phyloP scores from a whole-genome alignment of 2,797 vertebrate genomes.

The Chaunax sp. region DNA sequence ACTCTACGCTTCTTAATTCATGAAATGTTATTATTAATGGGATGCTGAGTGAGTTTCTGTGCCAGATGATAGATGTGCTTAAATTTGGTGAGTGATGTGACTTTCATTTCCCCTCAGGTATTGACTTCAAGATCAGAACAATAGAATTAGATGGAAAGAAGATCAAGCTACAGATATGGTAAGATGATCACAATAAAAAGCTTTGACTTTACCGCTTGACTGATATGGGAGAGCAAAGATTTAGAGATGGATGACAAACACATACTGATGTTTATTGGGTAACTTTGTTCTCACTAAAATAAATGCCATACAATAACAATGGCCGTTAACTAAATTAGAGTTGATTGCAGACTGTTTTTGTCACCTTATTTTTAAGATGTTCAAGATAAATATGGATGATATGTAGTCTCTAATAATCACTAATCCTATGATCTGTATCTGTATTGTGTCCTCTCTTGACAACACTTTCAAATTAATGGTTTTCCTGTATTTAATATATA shows the following conservation, averaged over 20 bases:
- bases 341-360: background rate
- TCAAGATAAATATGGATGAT: too few species aligned
- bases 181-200: conserved; percentile 62
- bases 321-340: background rate
- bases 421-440: background rate
- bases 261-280: background rate
- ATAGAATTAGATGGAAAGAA: conserved; percentile 98
- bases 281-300: background rate
- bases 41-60: background rate
- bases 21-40: background rate
- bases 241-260: background rate
- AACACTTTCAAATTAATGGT: background rate
- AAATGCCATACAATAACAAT: background rate
- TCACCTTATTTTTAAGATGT: background rate
- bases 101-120: conserved; percentile 80
- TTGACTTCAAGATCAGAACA: conserved; percentile 99
- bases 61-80: background rate
- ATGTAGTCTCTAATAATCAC: background rate
- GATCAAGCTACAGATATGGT: conserved; percentile 99
- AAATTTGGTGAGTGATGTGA: background rate
- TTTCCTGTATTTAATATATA: too few species aligned
- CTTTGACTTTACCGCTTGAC: background rate
- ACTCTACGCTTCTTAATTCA: background rate
- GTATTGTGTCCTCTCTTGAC: background rate
- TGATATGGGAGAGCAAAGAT: background rate